Base-by-base conservation (phyloP, 2,113 vertebrate species). In the Sceloporus tristichus region DNA sequence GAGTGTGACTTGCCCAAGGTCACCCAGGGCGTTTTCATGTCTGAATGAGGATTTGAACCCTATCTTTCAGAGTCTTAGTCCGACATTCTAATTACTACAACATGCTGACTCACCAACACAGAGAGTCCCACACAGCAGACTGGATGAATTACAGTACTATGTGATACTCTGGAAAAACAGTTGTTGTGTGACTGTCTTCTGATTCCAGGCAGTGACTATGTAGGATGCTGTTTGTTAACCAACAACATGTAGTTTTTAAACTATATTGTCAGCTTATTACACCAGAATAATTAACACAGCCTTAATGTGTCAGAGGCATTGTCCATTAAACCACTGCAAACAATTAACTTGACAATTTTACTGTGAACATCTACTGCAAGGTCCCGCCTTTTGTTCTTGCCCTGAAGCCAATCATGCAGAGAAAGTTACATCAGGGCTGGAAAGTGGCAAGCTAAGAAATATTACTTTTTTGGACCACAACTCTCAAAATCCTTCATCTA, bases 311-410 rank as follows among this genome's bases (percentile, higher is more conserved):
- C 53, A 19, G 73, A 77, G 54, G 34, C 74, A 48, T 40, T 77
- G 73, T 23, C 34, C 34, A 59, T 77, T 42, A 85, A 77, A 53
- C 34, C 54, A 62, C 54, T 65, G 34, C 74, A 42, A 77, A 7
- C 65, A 53, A 27, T 59, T 25, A 92, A 34, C 1, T 21, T 21
- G 19, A 21, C 21, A 75, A 25, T 66, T 90, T 84, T 87, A 74
- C 40, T 89, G n/a, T 27, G 38, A 74, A 66, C 40, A 59, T 21
- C 48, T 87, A 83, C 29, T 90, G 79, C 23, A 84, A 88, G 71
- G 25, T 87, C 86, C 85, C 65, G 18, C 91, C n/a, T 16, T 25
- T 13, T 42, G 34, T 54, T 19, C 34, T 54, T 27, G 11, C 59
- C 71, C 59, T 27, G 29, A 53, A 54, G 73, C 68, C 59, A 76